Base-by-base conservation (phyloP, 2,797 vertebrate species). In the Acanthurus leucopareius region DNA sequence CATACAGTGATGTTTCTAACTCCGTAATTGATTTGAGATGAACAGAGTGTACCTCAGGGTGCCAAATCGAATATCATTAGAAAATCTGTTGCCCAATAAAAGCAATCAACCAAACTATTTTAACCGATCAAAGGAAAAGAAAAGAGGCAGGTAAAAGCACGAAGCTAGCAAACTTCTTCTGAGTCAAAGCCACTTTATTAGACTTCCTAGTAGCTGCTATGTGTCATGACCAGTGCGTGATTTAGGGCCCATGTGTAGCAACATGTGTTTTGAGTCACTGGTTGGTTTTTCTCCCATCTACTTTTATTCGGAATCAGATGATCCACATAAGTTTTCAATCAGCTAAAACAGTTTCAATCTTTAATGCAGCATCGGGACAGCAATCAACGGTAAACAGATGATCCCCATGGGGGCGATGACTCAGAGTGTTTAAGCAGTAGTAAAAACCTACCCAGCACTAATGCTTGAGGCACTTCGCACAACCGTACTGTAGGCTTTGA, bases 221-320 rank as follows among this genome's bases (percentile, higher is more conserved):
- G 70, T 84, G 88, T 84, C 85, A 70, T 79, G 75, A 80, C 75
- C 80, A 77, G 76, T 76, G 67, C 2, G 60, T 62, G 82, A 83
- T 66, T 69, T 77, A 85, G 69, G 59, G 62, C 47, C 83, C 77
- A 75, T 83, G 61, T 89, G 80, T 25, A 74, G 79, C 20, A 84
- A 78, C 88, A 84, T 80, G 86, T 85, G 83, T 84, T 89, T 88
- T 57, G 47, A 90, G 64, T 83, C 83, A 44, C 52, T 62, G 63
- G n/a, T 62, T 73, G 13, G 57, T 78, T 81, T 81, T 62, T 68
- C 63, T 71, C 44, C 78, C 80, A 78, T 75, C 74, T 68, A 52
- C 69, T 82, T 44, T 28, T 25, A 47, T 69, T 83, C n/a, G 58
- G 45, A 66, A 64, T 77, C 72, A 62, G 61, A 79, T 62, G 19